phyloP scores from a whole-genome alignment of 2,113 vertebrate genomes.

The Muntiacus muntjak region DNA sequence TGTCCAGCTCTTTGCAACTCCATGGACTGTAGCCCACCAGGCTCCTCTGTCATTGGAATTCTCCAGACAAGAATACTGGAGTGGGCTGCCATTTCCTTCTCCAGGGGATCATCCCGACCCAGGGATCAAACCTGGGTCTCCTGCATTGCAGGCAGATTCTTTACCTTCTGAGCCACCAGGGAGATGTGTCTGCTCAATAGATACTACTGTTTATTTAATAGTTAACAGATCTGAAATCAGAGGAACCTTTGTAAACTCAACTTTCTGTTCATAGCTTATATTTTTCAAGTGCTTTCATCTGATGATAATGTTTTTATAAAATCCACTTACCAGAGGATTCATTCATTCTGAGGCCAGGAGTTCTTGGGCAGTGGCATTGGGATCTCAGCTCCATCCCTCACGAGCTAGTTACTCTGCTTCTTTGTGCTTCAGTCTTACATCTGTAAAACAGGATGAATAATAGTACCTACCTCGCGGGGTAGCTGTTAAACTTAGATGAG shows the following conservation, averaged over 20 bases:
- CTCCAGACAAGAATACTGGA: background rate
- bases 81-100: background rate
- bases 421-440: background rate
- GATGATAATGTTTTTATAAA: background rate
- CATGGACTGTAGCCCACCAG: background rate
- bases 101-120: background rate
- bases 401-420: background rate
- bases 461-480: background rate
- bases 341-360: background rate
- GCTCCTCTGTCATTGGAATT: background rate
- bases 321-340: background rate
- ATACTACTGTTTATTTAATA: background rate
- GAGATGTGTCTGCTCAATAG: background rate
- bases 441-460: background rate
- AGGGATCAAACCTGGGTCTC: background rate
- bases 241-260: background rate
- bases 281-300: background rate
- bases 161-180: background rate
- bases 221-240: background rate
- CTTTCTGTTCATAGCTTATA: background rate
- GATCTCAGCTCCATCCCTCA: background rate
- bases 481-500: background rate
- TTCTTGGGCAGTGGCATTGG: background rate
- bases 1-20: background rate
- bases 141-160: background rate